Evolutionary conservation across 2,888 invertebrate species (phyloP).

Genomic region (Ametastegia equiseti): DNA sequence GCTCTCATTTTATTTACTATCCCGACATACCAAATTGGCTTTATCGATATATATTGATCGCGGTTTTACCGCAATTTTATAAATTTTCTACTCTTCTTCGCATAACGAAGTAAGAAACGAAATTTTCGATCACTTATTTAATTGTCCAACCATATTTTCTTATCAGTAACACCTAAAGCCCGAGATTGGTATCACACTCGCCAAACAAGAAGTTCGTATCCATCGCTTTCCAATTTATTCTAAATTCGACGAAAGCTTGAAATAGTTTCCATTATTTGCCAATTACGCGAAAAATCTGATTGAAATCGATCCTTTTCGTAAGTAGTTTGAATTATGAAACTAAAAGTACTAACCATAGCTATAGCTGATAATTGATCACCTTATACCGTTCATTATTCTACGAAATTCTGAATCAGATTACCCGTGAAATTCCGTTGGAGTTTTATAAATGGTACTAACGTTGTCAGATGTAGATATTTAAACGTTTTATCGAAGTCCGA

Average conservation of each 20-base stretch:
- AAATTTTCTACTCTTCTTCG: neutral
- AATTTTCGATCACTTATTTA: neutral
- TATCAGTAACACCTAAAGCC: constrained; percentile 15
- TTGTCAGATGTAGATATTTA: too few relatives aligned
- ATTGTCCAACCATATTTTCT: neutral
- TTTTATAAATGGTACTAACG: too few relatives aligned
- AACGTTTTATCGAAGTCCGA: too few relatives aligned
- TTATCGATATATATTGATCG: neutral
- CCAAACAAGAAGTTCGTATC: neutral
- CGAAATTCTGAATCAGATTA: too few relatives aligned
- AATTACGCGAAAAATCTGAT: too few relatives aligned
- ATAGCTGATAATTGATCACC: too few relatives aligned
- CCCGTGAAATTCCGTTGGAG: too few relatives aligned
- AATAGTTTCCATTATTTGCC: constrained; percentile 2
- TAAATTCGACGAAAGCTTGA: constrained; percentile 1
- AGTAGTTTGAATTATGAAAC: too few relatives aligned
- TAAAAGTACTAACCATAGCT: too few relatives aligned
- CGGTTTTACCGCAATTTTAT: neutral
- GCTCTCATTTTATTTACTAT: constrained; percentile 15
- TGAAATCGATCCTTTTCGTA: too few relatives aligned
- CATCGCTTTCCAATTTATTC: neutral
- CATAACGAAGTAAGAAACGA: neutral
- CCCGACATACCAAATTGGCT: neutral
- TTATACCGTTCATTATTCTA: too few relatives aligned
- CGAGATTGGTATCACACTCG: constrained; percentile 22